Evolutionary conservation across 2,113 vertebrate genomes (phyloP), one percentile per base, ranked within the genome.

Genomic region (Caranx ignobilis): DNA sequence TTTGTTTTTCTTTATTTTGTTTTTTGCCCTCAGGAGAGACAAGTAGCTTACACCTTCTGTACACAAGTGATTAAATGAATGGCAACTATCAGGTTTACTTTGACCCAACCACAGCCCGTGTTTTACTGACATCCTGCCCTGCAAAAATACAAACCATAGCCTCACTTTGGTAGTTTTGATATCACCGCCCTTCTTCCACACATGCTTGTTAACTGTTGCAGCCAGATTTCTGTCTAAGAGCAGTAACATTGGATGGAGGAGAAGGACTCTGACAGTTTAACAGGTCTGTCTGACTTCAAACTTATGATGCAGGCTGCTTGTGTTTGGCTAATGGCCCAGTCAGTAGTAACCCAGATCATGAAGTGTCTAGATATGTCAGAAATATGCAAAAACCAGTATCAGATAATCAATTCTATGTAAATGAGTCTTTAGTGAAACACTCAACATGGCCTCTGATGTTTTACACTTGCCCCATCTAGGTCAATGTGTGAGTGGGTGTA

Each of bases 121-220:
- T 21, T 75, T 34, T 59, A 26, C 26, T 41, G 39, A 62, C 13
- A 62, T 62, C 37, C 35, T 52, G 55, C 3, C 5, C 10, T 31
- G 31, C 10, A 54, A n/a, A 69, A 71, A 59, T 61, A 66, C 67
- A 82, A 85, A 66, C 67, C 79, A 85, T 62, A 62, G 45, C 82
- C 11, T 19, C 34, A 35, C 19, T 10, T 26, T 19, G 35, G 1
- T 9, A 63, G 26, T 69, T 31, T 47, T 41, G 3, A 50, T 11
- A 66, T 8, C 3, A 5, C 12, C 43, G 18, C 48, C 8, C 13
- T n/a, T n/a, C 11, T 57, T n/a, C 11, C 2, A 15, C 31, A 16
- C 5, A 8, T n/a, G 16, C 9, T 18, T 6, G 15, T 6, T 32
- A 15, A 26, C 32, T 32, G 5, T 2, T 41, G n/a, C 11, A 21